Conservation (phyloP, 2,797 vertebrate genomes). For the Erithacus rubecula region DNA sequence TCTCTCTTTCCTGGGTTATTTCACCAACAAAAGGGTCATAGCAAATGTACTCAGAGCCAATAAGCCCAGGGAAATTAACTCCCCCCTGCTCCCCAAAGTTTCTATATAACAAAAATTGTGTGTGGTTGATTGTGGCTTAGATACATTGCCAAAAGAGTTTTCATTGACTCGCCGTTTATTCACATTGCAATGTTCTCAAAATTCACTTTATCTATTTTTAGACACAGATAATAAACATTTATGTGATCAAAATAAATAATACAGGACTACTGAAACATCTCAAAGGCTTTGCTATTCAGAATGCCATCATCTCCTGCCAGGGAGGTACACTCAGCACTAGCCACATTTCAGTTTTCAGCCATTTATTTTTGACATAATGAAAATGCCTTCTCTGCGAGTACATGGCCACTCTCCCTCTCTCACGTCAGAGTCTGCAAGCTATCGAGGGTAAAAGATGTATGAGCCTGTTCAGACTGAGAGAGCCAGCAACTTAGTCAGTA, state of each 20-base stretch:
- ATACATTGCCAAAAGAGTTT: not conserved
- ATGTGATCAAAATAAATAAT: constrained; percentile 43
- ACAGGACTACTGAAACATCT: constrained; percentile 20
- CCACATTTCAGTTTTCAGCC: not conserved
- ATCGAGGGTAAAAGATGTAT: not conserved
- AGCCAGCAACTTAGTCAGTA: not conserved
- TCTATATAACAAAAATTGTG: not conserved
- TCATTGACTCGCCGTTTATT: not conserved
- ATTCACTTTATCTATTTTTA: constrained; percentile 13
- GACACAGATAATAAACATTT: constrained; percentile 27
- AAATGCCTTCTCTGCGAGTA: not conserved
- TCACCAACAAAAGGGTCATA: not conserved
- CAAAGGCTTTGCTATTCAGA: not conserved
- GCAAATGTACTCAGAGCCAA: not conserved
- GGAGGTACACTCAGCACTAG: not conserved
- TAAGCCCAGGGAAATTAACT: not conserved
- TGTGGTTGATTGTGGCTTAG: not conserved
- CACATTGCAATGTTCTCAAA: not conserved
- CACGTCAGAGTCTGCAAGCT: not conserved
- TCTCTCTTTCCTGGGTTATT: not conserved
- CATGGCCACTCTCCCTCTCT: not conserved
- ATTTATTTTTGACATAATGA: not conserved
- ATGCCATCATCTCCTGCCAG: not conserved
- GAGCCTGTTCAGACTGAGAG: not conserved
- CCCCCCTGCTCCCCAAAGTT: not conserved